These are phyloP conservation scores for Odontophorus gujanensis DNA, from an alignment of 2,113 vertebrate species.

Conservation along the genomic window DNA sequence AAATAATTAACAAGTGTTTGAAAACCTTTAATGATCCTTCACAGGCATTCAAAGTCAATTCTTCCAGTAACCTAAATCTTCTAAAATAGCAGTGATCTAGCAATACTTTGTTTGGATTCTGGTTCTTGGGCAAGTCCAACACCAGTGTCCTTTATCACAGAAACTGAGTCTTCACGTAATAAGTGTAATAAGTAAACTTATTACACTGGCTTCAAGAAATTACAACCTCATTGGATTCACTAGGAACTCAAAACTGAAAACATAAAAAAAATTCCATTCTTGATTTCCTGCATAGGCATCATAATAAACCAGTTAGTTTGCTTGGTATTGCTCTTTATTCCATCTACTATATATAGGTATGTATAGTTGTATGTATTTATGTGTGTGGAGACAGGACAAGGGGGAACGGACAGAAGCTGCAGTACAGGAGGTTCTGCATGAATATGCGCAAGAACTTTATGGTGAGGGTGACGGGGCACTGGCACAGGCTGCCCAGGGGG, in stretches of 20 bases:
- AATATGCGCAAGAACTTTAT: too few species aligned
- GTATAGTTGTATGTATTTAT: too few species aligned
- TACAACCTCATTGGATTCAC: neutral
- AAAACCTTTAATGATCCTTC: neutral
- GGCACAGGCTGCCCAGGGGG: too few species aligned
- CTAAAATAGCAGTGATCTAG: neutral
- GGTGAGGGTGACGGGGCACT: too few species aligned
- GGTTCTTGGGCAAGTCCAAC: neutral
- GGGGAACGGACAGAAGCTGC: too few species aligned
- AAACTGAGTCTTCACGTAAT: neutral
- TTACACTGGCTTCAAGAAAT: neutral
- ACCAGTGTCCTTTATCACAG: neutral
- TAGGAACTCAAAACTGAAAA: neutral
- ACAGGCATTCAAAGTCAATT: neutral
- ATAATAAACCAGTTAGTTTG: neutral
- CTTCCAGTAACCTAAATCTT: neutral
- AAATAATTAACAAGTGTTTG: neutral
- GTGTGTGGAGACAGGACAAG: too few species aligned
- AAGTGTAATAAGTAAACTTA: neutral
- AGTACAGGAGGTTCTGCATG: too few species aligned
- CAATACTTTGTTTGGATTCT: neutral
- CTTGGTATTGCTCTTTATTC: neutral
- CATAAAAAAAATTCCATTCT: neutral
- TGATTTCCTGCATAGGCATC: neutral
- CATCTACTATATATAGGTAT: neutral